These are phyloP conservation scores for Pseudobourletiella spinata DNA, from an alignment of 1,140 invertebrate species.

Conservation along the genomic window DNA sequence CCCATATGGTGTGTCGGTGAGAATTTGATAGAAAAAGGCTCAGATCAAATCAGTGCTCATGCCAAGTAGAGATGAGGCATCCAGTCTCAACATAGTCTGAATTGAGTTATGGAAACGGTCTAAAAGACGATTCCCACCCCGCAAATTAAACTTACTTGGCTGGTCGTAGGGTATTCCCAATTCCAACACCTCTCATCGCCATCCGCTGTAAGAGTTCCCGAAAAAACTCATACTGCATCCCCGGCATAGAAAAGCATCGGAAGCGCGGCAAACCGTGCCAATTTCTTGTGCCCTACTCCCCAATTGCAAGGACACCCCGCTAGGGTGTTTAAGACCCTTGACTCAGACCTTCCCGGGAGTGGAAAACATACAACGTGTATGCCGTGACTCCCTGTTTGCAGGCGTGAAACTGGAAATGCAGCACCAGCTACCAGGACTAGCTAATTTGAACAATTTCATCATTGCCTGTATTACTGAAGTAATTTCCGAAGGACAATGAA, in stretches of 20 bases:
- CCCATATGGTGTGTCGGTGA: too few species aligned
- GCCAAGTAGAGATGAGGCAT: background rate
- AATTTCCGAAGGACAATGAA: too few species aligned
- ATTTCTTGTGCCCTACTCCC: constrained; percentile 4
- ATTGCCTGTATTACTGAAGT: too few species aligned
- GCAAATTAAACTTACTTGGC: constrained; percentile 12
- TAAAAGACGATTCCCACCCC: background rate
- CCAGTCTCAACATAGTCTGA: constrained; percentile 15
- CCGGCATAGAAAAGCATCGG: background rate
- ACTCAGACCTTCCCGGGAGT: constrained; percentile 7
- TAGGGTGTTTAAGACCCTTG: background rate
- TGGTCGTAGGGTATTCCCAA: constrained; percentile 7
- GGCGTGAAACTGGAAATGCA: constrained; percentile 7
- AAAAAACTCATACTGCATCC: background rate
- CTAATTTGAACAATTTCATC: too few species aligned
- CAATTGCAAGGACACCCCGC: background rate
- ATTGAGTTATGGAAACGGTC: constrained; percentile 6
- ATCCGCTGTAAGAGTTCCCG: background rate
- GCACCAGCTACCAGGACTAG: too few species aligned
- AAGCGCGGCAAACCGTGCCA: background rate
- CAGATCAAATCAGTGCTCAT: background rate
- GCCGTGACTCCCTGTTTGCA: constrained; percentile 3
- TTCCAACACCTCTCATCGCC: constrained; percentile 1
- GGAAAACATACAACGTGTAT: background rate
- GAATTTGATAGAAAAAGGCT: background rate